Evolutionary conservation across 2,113 vertebrate genomes (phyloP).

Genomic region (Lophura nycthemera): DNA sequence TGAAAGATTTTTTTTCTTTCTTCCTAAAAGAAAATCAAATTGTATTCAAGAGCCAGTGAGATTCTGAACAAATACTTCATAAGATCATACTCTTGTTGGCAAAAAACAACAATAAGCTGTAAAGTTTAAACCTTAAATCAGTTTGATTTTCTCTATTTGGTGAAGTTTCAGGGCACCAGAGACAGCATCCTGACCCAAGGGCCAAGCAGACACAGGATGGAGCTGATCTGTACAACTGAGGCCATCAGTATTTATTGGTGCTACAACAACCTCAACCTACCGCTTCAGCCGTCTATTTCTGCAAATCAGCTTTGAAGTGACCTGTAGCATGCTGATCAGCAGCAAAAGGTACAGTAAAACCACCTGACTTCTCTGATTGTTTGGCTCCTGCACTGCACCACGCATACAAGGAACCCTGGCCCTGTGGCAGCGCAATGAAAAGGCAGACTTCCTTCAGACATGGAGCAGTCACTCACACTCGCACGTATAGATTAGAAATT

Average conservation of each 20-base stretch:
- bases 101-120: neutral
- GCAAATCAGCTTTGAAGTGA: neutral
- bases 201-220: neutral
- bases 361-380: neutral
- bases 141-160: neutral
- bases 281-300: neutral
- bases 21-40: neutral
- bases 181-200: too few relatives aligned
- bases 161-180: neutral
- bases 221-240: neutral
- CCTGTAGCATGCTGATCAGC: neutral
- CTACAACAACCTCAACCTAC: neutral
- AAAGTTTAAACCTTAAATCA: neutral
- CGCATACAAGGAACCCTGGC: neutral
- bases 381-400: neutral
- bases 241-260: neutral
- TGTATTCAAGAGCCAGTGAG: neutral
- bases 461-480: neutral
- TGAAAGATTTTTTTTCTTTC: neutral
- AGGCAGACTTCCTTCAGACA: neutral
- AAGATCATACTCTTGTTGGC: neutral
- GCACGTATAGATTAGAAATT: neutral
- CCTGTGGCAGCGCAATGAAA: neutral
- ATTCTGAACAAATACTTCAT: constrained; percentile 5
- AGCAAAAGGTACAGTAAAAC: neutral